Percentiles rank a stretch among this genome's conserved stretches.
Evolutionary conservation across 2,797 vertebrate genomes (phyloP).

Genomic region (Coracias cyanogaster): DNA sequence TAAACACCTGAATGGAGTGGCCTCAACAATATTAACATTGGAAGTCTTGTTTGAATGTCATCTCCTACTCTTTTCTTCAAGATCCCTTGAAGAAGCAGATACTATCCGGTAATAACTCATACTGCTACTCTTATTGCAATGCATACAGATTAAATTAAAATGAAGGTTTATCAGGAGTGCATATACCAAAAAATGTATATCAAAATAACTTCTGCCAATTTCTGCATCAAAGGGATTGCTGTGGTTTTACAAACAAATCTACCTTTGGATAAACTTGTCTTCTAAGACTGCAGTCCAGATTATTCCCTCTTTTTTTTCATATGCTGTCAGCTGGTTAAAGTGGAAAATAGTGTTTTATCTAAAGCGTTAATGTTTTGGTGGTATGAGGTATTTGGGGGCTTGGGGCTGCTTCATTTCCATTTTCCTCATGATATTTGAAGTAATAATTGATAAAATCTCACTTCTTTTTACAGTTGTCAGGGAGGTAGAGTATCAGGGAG

Average conservation of each 20-base stretch:
- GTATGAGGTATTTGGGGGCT: neutral
- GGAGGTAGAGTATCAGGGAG: neutral
- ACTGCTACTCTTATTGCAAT: neutral
- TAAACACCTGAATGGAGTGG: neutral
- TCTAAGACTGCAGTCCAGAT: neutral
- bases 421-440: neutral
- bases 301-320: neutral
- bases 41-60: neutral
- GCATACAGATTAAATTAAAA: neutral
- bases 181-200: fast-evolving
- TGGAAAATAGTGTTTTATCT: neutral
- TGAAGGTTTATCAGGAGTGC: neutral
- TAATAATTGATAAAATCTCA: slow-evolving; percentile 28
- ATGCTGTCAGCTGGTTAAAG: neutral
- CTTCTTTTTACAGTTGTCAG: neutral
- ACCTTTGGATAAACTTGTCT: neutral
- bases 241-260: neutral
- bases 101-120: neutral
- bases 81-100: neutral
- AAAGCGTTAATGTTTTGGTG: neutral
- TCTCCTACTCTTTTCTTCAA: neutral
- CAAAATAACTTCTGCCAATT: neutral
- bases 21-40: neutral
- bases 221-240: neutral
- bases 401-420: neutral